Conservation (phyloP, 2,888 invertebrate genomes). For the Netelia melanura region DNA sequence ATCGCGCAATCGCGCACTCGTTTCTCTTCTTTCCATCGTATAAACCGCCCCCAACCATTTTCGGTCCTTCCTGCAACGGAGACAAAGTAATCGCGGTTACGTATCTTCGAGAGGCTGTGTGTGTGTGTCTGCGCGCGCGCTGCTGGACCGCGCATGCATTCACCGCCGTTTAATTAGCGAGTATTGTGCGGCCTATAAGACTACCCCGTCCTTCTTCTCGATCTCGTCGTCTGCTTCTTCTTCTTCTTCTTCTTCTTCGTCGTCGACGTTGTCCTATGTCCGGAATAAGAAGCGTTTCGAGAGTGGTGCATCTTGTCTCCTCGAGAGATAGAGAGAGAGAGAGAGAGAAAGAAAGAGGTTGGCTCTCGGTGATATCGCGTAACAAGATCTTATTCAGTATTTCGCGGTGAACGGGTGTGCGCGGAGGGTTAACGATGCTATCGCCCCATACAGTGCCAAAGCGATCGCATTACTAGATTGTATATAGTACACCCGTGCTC, state of each 20-base stretch:
- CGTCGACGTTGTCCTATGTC: slow-evolving; percentile 28
- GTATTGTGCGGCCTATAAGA: slow-evolving; percentile 78
- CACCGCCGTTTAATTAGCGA: slow-evolving; percentile 83
- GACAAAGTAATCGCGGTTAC: slow-evolving; percentile 84
- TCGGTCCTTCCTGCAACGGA: slow-evolving; percentile 77
- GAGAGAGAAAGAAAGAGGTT: slow-evolving; percentile 67
- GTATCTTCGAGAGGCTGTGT: slow-evolving; percentile 74
- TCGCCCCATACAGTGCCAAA: slow-evolving; percentile 84
- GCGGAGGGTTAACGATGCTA: slow-evolving; percentile 84
- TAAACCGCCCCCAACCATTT: slow-evolving; percentile 49
- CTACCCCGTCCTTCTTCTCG: slow-evolving; percentile 1
- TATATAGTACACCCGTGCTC: slow-evolving; percentile 74
- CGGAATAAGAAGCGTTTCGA: slow-evolving; percentile 14
- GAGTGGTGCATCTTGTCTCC: slow-evolving; percentile 8
- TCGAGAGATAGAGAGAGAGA: slow-evolving; percentile 33
- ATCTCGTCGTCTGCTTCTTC: background rate
- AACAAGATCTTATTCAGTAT: slow-evolving; percentile 84
- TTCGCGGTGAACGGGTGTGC: slow-evolving; percentile 69
- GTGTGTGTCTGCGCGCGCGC: slow-evolving; percentile 11
- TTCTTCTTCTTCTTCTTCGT: slow-evolving; percentile 13
- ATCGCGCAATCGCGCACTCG: slow-evolving; percentile 40
- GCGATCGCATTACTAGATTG: slow-evolving; percentile 84
- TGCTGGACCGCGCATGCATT: slow-evolving; percentile 59
- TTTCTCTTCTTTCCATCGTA: slow-evolving; percentile 40
- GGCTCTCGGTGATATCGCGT: slow-evolving; percentile 81